phyloP scores from a whole-genome alignment of 2,888 invertebrate species.

The Branchipolynoe longqiensis region DNA sequence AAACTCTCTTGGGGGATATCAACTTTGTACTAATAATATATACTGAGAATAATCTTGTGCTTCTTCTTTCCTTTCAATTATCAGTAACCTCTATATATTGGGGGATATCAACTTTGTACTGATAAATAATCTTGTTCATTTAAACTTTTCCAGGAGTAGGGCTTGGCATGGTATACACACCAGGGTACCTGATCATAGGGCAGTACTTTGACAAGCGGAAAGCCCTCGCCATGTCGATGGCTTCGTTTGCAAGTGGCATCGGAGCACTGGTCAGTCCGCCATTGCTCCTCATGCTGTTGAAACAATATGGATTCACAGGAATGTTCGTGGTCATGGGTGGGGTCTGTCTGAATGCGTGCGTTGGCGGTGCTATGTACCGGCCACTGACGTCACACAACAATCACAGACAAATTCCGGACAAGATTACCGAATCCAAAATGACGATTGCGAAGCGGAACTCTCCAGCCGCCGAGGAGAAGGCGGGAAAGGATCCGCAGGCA shows the following conservation, averaged over 20 bases:
- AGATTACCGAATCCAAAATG: no score
- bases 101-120: no score
- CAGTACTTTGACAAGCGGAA: conserved; percentile 50
- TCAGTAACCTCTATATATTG: no score
- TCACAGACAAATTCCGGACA: no score
- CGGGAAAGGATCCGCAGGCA: neutral
- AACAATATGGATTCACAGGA: neutral
- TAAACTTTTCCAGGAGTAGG: conserved; percentile 8
- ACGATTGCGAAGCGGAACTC: neutral
- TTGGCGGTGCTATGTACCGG: conserved; percentile 27
- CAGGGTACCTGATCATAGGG: conserved; percentile 22
- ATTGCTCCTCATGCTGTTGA: neutral
- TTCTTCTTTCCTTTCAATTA: no score
- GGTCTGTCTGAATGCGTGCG: neutral
- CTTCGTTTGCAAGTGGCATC: conserved; percentile 13
- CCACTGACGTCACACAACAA: neutral
- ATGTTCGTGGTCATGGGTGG: conserved; percentile 3
- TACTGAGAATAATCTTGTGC: no score
- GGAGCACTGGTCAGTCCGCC: conserved; percentile 7
- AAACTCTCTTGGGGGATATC: no score
- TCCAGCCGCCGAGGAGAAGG: neutral
- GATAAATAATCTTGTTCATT: neutral
- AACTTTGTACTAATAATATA: no score
- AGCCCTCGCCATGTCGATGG: conserved; percentile 30
- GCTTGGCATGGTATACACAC: neutral